A percentile compares a stretch with the other conserved stretches of the same genome.
phyloP scores from a whole-genome alignment of 1,140 invertebrate genomes.

The Drosophila ohnishii region DNA sequence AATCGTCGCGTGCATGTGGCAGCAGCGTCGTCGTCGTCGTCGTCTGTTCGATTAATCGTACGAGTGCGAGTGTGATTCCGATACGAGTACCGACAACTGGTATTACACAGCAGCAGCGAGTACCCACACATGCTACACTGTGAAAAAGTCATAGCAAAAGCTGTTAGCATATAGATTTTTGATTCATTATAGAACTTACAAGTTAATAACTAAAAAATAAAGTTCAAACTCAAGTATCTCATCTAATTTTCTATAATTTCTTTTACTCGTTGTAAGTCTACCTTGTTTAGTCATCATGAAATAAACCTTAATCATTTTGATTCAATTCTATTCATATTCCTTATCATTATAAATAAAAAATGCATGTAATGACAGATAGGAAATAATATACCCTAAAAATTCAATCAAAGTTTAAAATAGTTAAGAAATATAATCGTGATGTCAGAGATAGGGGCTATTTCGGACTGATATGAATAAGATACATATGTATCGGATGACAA shows the following conservation, averaged over 20 bases:
- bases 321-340: not conserved
- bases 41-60: conserved; percentile 57
- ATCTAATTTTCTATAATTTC: not conserved
- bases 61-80: conserved; percentile 22
- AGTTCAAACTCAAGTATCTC: not conserved
- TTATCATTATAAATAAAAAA: not conserved
- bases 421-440: conserved; percentile 16
- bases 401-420: not conserved
- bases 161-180: no score
- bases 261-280: not conserved
- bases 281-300: not conserved
- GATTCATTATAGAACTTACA: no score
- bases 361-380: not conserved
- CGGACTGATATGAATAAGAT: not conserved
- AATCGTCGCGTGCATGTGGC: conserved; percentile 71
- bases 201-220: no score
- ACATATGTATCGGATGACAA: not conserved
- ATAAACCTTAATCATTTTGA: not conserved
- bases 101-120: conserved; percentile 54
- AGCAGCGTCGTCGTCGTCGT: conserved; percentile 8
- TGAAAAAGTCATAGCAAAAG: not conserved
- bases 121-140: conserved; percentile 3
- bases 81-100: conserved; percentile 33
- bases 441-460: not conserved
- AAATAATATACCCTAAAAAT: not conserved